Evolutionary conservation across 2,113 vertebrate genomes (phyloP).

Genomic region (Petroica traversi): DNA sequence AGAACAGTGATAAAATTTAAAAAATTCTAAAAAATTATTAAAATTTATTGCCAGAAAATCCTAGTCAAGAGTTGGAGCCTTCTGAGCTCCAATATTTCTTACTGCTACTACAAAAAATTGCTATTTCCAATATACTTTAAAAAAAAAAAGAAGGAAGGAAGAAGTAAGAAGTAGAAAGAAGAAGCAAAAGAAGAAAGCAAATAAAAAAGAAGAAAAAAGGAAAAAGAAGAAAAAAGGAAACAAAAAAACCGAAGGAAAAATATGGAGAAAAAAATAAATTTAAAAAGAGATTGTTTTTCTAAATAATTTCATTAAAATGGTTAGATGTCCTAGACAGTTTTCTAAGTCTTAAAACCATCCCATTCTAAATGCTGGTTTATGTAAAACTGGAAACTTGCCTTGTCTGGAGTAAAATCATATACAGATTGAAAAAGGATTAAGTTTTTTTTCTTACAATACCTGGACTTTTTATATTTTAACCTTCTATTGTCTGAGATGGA

Average conservation of each 20-base stretch:
- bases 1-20: not conserved
- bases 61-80: too few relatives aligned
- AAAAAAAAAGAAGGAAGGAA: too few relatives aligned
- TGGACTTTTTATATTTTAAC: slow-evolving; percentile 7
- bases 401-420: slow-evolving; percentile 29
- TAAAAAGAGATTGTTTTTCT: not conserved
- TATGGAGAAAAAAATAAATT: accelerated
- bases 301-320: not conserved
- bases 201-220: too few relatives aligned
- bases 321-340: not conserved
- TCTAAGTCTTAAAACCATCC: not conserved
- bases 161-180: too few relatives aligned
- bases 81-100: too few relatives aligned
- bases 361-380: slow-evolving; percentile 42
- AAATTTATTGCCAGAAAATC: not conserved
- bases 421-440: slow-evolving; percentile 59
- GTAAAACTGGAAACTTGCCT: slow-evolving; percentile 40
- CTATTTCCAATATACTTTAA: too few relatives aligned
- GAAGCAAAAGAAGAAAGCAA: too few relatives aligned
- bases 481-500: not conserved
- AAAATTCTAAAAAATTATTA: not conserved
- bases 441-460: slow-evolving; percentile 11
- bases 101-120: too few relatives aligned
- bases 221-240: not conserved
- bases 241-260: not conserved